These are phyloP conservation scores for Catonia carolina DNA, from an alignment of 2,888 invertebrate genomes.

Conservation along the genomic window DNA sequence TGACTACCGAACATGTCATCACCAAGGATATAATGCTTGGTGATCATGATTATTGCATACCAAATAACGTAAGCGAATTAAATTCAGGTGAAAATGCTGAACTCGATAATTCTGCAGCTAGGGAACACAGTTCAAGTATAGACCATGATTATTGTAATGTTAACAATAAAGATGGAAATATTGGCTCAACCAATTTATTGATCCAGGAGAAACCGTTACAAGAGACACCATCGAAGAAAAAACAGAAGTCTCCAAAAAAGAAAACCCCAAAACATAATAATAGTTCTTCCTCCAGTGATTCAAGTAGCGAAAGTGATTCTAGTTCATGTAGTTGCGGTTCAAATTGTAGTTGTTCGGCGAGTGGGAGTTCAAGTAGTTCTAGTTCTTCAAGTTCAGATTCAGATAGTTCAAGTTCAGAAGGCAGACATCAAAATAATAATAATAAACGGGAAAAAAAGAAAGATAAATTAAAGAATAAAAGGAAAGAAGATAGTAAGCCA, in stretches of 20 bases:
- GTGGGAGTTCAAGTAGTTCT: constrained; percentile 60
- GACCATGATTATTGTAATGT: constrained; percentile 45
- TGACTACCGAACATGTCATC: constrained; percentile 26
- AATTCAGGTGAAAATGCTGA: constrained; percentile 40
- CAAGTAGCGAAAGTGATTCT: constrained; percentile 68
- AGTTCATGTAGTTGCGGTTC: constrained; percentile 74
- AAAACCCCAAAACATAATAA: constrained; percentile 41
- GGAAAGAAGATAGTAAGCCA: constrained; percentile 24
- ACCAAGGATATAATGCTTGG: constrained; percentile 29
- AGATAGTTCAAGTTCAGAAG: constrained; percentile 55
- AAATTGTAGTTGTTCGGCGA: constrained; percentile 72
- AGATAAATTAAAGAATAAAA: constrained; percentile 42
- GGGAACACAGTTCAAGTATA: constrained; percentile 36
- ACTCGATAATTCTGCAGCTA: constrained; percentile 39
- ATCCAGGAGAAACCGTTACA: constrained; percentile 7
- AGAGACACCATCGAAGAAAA: constrained; percentile 40
- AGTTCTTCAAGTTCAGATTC: constrained; percentile 52
- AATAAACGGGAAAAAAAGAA: constrained; percentile 47
- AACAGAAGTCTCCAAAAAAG: constrained; percentile 46
- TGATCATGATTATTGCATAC: constrained; percentile 35
- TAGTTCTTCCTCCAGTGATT: constrained; percentile 64
- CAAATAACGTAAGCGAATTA: constrained; percentile 32
- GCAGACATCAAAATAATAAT: constrained; percentile 47
- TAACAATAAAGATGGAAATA: constrained; percentile 20
- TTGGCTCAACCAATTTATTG: not conserved